Evolutionary conservation across 35 echinoderm and acorn worm species (phyloP).

Genomic region (Chiridota heheva): DNA sequence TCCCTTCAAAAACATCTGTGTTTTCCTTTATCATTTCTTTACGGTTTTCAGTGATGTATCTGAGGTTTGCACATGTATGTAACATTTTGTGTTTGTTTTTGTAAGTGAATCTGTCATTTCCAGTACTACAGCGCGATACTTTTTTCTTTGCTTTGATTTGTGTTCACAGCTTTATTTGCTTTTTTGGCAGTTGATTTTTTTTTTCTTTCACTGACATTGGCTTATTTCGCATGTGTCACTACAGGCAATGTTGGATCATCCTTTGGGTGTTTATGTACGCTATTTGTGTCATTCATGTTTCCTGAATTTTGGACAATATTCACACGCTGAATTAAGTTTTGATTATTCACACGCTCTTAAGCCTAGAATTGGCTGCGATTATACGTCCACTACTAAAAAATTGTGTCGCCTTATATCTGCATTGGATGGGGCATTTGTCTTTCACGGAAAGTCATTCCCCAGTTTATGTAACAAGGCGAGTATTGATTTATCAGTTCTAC

Average conservation of each 20-base stretch:
- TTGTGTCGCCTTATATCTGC: not conserved
- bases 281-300: not conserved
- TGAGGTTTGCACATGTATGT: not conserved
- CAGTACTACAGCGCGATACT: too few relatives aligned
- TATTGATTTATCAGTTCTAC: too few relatives aligned
- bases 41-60: not conserved
- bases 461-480: constrained; percentile 38
- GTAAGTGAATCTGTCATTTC: too few relatives aligned
- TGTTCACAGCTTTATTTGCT: not conserved
- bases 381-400: not conserved
- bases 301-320: not conserved
- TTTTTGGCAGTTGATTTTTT: not conserved
- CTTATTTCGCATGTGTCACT: too few relatives aligned
- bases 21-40: not conserved
- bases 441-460: not conserved
- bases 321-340: constrained; percentile 13
- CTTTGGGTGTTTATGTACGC: not conserved
- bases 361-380: constrained; percentile 10
- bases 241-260: too few relatives aligned
- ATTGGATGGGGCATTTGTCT: not conserved
- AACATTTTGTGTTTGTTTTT: not conserved
- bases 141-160: not conserved
- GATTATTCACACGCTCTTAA: constrained; percentile 8
- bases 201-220: too few relatives aligned
- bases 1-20: constrained; percentile 23